These are phyloP conservation scores for Augochlora pura DNA, from an alignment of 1,140 invertebrate genomes.

Conservation along the genomic window DNA sequence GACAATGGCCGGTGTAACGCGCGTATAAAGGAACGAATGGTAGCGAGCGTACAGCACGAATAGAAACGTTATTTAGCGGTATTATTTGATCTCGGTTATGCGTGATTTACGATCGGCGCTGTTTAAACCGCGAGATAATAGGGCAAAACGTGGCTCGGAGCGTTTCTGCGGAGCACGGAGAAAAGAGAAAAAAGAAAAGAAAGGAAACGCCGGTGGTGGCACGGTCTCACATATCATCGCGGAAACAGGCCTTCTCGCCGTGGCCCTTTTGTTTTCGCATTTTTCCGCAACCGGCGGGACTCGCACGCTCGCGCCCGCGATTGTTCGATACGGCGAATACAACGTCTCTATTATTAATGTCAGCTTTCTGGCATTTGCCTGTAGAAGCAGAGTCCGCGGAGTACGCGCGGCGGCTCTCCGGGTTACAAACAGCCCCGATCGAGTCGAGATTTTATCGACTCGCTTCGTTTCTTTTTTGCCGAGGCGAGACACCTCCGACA, in stretches of 20 bases:
- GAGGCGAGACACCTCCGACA: too few relatives aligned
- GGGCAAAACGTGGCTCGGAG: background rate
- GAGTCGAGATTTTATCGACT: slow-evolving; percentile 9
- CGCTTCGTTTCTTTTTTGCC: background rate
- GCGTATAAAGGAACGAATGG: slow-evolving; percentile 17
- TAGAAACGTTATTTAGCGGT: slow-evolving; percentile 45
- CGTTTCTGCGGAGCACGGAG: too few relatives aligned
- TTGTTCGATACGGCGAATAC: slow-evolving; percentile 19
- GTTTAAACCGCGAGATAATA: slow-evolving; percentile 33
- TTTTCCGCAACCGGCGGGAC: background rate
- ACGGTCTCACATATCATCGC: slow-evolving; percentile 33
- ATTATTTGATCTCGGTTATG: slow-evolving; percentile 40
- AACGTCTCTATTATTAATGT: slow-evolving; percentile 45
- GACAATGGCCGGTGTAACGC: background rate
- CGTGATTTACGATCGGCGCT: slow-evolving; percentile 34
- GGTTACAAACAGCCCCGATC: background rate
- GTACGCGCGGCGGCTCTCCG: background rate
- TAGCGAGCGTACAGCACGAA: slow-evolving; percentile 3
- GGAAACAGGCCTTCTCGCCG: slow-evolving; percentile 24
- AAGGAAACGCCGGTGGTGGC: slow-evolving; percentile 7
- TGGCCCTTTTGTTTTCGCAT: slow-evolving; percentile 23
- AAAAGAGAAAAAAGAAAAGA: too few relatives aligned
- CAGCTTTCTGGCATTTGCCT: background rate
- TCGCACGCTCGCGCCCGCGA: background rate
- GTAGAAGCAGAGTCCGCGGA: too few relatives aligned